Conservation (phyloP, 1,140 invertebrate genomes). For the Drosophila santomea region DNA sequence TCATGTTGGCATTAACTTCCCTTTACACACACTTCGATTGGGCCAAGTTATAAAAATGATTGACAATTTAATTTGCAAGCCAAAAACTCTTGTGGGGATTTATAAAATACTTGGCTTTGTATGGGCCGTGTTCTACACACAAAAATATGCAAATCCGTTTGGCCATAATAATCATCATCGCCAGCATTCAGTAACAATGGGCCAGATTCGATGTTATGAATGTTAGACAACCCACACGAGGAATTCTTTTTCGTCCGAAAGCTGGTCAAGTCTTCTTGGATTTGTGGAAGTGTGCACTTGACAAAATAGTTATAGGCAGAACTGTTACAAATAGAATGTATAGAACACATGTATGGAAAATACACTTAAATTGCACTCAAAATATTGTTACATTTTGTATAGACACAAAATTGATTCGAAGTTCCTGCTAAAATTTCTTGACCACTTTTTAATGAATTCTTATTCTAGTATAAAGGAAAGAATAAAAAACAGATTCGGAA, state of each 20-base stretch:
- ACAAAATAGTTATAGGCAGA: background rate
- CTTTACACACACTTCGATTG: conserved; percentile 59
- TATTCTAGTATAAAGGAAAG: conserved; percentile 13
- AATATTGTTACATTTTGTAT: too few species aligned
- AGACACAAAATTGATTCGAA: too few species aligned
- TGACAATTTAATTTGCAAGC: conserved; percentile 83
- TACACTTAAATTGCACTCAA: too few species aligned
- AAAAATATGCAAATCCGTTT: conserved; percentile 77
- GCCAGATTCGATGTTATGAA: conserved; percentile 40
- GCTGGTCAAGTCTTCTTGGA: conserved; percentile 25
- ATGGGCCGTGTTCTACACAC: conserved; percentile 48
- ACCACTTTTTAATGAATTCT: background rate
- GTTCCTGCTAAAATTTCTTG: background rate
- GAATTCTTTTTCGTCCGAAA: conserved; percentile 30
- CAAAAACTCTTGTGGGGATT: conserved; percentile 69
- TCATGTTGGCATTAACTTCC: conserved; percentile 79
- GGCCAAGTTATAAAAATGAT: conserved; percentile 80
- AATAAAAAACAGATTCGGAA: conserved; percentile 41
- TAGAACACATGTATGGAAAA: too few species aligned
- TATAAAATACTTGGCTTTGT: conserved; percentile 71
- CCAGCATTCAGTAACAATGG: conserved; percentile 43
- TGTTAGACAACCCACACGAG: conserved; percentile 45
- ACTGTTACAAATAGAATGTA: too few species aligned
- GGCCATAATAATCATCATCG: conserved; percentile 65
- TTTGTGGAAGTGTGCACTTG: conserved; percentile 21